A percentile compares a stretch with the other conserved stretches of the same genome.
phyloP scores from a whole-genome alignment of 2,888 invertebrate genomes.

The Xestia sexstrigata region DNA sequence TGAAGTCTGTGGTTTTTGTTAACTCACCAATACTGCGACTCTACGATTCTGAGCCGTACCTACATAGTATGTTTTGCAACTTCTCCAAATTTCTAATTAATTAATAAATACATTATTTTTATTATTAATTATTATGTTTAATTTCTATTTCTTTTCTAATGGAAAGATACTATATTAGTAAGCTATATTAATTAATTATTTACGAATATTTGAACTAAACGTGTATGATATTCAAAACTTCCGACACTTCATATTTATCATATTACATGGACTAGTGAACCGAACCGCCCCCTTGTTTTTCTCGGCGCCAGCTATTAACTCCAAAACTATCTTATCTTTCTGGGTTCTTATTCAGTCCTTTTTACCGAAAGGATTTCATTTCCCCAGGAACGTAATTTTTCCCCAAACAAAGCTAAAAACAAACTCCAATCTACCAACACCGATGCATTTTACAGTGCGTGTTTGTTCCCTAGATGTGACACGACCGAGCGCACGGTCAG shows the following conservation, averaged over 20 bases:
- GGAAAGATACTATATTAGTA: too few relatives aligned
- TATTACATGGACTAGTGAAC: background rate
- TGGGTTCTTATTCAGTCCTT: background rate
- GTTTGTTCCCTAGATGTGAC: slow-evolving; percentile 15
- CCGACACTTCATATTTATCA: background rate
- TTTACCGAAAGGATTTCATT: background rate
- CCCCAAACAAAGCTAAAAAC: background rate
- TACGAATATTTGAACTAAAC: background rate
- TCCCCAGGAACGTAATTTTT: background rate
- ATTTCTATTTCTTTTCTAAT: too few relatives aligned
- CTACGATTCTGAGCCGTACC: too few relatives aligned
- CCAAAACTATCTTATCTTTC: background rate
- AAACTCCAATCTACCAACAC: background rate
- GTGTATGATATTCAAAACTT: background rate
- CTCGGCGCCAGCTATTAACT: background rate
- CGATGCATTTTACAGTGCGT: background rate
- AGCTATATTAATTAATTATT: too few relatives aligned
- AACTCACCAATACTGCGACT: too few relatives aligned
- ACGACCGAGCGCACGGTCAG: background rate
- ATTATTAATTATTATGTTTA: too few relatives aligned
- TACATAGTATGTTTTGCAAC: too few relatives aligned
- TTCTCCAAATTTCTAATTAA: too few relatives aligned
- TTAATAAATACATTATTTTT: too few relatives aligned
- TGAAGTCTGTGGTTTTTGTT: too few relatives aligned
- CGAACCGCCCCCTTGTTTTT: background rate